Evolutionary conservation across 2,797 vertebrate species (phyloP).

Genomic region (Chaetodon trifasciatus): DNA sequence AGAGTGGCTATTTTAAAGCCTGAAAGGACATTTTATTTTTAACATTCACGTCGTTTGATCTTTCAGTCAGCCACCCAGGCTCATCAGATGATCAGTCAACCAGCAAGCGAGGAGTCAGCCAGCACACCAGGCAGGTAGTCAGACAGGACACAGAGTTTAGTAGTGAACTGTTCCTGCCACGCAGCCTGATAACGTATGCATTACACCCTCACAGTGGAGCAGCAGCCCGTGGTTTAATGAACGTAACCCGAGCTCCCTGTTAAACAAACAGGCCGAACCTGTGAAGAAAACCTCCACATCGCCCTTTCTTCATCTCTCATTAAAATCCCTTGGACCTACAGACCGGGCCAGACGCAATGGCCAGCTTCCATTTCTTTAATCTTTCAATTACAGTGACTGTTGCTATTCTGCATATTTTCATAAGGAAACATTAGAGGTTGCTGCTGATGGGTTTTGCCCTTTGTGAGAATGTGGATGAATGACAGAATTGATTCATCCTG

Average conservation of each 20-base stretch:
- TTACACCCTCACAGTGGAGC: slow-evolving; percentile 65
- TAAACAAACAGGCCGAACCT: slow-evolving; percentile 79
- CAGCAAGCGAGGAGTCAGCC: slow-evolving; percentile 25
- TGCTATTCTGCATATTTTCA: slow-evolving; percentile 79
- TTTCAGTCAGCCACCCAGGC: slow-evolving; percentile 22
- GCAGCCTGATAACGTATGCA: slow-evolving; percentile 69
- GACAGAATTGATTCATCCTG: slow-evolving; percentile 70
- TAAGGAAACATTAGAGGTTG: slow-evolving; percentile 79
- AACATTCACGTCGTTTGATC: slow-evolving; percentile 60
- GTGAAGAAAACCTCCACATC: slow-evolving; percentile 74
- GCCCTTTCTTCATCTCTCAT: slow-evolving; percentile 71
- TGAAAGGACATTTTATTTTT: slow-evolving; percentile 28
- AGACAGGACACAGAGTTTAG: slow-evolving; percentile 52
- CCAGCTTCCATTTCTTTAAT: slow-evolving; percentile 81
- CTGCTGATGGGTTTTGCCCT: slow-evolving; percentile 66
- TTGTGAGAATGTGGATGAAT: slow-evolving; percentile 70
- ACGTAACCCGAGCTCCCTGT: slow-evolving; percentile 70
- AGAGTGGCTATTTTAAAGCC: slow-evolving; percentile 33
- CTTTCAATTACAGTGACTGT: slow-evolving; percentile 77
- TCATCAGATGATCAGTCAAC: slow-evolving; percentile 48
- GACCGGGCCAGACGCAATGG: slow-evolving; percentile 58
- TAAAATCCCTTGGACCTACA: slow-evolving; percentile 61
- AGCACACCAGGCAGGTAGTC: slow-evolving; percentile 27
- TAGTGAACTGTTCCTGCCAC: slow-evolving; percentile 62
- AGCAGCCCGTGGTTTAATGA: slow-evolving; percentile 75